Evolutionary conservation across 2,888 invertebrate genomes (phyloP).

Genomic region (Ectropis crepuscularia): DNA sequence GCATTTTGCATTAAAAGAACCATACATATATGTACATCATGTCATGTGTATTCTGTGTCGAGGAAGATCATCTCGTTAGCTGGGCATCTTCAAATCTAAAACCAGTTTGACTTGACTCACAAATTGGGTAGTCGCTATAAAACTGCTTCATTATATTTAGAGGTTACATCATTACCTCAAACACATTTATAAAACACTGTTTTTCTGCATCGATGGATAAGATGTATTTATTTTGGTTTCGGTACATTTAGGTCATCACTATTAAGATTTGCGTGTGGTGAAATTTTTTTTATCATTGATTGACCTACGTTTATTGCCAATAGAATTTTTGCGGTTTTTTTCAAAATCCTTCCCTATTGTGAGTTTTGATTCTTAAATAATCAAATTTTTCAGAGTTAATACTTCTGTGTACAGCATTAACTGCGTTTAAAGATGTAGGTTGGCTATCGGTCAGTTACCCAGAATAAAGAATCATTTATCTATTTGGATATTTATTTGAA

Average conservation of each 20-base stretch:
- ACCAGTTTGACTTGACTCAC: slow-evolving; percentile 62
- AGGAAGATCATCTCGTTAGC: slow-evolving; percentile 43
- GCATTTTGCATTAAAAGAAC: slow-evolving; percentile 3
- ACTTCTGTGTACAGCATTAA: too few relatives aligned
- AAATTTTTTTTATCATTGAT: neutral
- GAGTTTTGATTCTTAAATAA: too few relatives aligned
- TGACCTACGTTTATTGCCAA: too few relatives aligned
- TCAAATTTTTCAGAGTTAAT: too few relatives aligned
- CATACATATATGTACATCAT: neutral
- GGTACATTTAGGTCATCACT: neutral
- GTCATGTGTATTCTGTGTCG: slow-evolving; percentile 6
- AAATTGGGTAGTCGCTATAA: slow-evolving; percentile 48
- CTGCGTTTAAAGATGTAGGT: too few relatives aligned
- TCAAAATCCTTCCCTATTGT: too few relatives aligned
- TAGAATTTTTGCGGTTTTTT: too few relatives aligned
- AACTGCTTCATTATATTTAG: slow-evolving; percentile 47
- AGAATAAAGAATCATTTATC: too few relatives aligned
- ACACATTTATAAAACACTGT: neutral
- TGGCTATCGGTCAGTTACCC: too few relatives aligned
- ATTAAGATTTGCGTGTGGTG: neutral
- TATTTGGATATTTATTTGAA: too few relatives aligned
- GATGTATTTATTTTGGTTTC: neutral
- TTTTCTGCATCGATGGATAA: slow-evolving; percentile 4
- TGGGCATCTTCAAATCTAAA: slow-evolving; percentile 60
- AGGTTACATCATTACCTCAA: slow-evolving; percentile 48